A percentile compares a stretch with the other conserved stretches of the same genome.
Conservation (phyloP, 2,113 vertebrate species). For the Lethenteron reissneri region DNA sequence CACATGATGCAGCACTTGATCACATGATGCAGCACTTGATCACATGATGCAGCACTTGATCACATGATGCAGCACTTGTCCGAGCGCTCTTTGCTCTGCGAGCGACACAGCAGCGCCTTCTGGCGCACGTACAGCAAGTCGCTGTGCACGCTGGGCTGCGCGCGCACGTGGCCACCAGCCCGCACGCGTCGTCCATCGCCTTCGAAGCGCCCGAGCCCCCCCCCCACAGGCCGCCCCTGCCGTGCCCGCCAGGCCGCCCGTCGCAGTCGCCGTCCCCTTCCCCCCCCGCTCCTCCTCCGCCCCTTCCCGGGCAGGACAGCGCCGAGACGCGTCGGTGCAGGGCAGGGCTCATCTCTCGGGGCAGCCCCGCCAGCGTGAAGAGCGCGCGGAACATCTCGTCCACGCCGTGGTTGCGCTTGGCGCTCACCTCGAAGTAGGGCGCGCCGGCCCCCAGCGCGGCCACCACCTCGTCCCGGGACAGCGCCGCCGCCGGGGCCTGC, state of each 20-base stretch:
- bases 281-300: slow-evolving; percentile 42
- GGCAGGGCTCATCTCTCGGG: slow-evolving; percentile 88
- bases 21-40: no score
- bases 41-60: no score
- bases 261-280: no score
- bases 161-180: slow-evolving; percentile 69
- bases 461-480: not conserved
- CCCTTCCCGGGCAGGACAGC: slow-evolving; percentile 63
- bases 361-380: slow-evolving; percentile 74
- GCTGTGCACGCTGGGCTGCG: slow-evolving; percentile 78
- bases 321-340: slow-evolving; percentile 74
- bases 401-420: slow-evolving; percentile 79
- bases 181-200: slow-evolving; percentile 35
- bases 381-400: slow-evolving; percentile 85
- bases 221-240: no score
- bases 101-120: slow-evolving; percentile 45
- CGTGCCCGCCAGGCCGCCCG: no score
- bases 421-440: slow-evolving; percentile 85
- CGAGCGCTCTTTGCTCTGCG: slow-evolving; percentile 50
- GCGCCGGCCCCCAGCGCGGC: not conserved
- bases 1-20: no score
- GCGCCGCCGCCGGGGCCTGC: no score
- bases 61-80: slow-evolving; percentile 56
- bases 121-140: slow-evolving; percentile 92
- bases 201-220: not conserved